Evolutionary conservation across 1,140 invertebrate genomes (phyloP).

Genomic region (Lepidostoma basale): DNA sequence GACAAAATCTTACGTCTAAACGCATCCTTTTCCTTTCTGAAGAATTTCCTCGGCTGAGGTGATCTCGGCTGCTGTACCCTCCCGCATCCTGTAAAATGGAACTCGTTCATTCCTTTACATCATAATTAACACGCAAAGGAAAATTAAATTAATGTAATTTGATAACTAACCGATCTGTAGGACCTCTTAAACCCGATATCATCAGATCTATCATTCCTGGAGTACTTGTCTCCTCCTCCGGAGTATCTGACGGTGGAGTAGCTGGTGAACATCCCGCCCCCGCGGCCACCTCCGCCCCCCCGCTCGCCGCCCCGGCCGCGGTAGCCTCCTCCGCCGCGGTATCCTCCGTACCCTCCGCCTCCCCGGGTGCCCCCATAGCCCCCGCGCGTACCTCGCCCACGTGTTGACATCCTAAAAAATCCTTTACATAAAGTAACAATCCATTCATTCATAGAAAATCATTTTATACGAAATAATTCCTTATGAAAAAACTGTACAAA

Average conservation of each 20-base stretch:
- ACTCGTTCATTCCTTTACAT: no score
- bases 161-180: slow-evolving; percentile 56
- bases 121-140: no score
- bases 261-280: slow-evolving; percentile 49
- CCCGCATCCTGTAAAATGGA: not conserved
- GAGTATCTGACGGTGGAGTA: slow-evolving; percentile 50
- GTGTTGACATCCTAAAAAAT: slow-evolving; percentile 55
- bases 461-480: no score
- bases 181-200: slow-evolving; percentile 57
- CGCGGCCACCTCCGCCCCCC: slow-evolving; percentile 52
- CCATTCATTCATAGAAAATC: no score
- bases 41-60: slow-evolving; percentile 55
- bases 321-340: slow-evolving; percentile 50
- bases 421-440: no score
- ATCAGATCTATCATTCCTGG: slow-evolving; percentile 56
- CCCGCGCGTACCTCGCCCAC: slow-evolving; percentile 52
- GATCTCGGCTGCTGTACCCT: slow-evolving; percentile 48
- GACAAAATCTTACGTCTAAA: slow-evolving; percentile 58
- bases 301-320: slow-evolving; percentile 52
- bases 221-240: slow-evolving; percentile 52
- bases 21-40: slow-evolving; percentile 61
- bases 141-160: not conserved
- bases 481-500: no score
- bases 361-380: slow-evolving; percentile 53
- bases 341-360: slow-evolving; percentile 53